Evolutionary conservation across 2,797 vertebrate genomes (phyloP).

Genomic region (Lepus oiostolus): DNA sequence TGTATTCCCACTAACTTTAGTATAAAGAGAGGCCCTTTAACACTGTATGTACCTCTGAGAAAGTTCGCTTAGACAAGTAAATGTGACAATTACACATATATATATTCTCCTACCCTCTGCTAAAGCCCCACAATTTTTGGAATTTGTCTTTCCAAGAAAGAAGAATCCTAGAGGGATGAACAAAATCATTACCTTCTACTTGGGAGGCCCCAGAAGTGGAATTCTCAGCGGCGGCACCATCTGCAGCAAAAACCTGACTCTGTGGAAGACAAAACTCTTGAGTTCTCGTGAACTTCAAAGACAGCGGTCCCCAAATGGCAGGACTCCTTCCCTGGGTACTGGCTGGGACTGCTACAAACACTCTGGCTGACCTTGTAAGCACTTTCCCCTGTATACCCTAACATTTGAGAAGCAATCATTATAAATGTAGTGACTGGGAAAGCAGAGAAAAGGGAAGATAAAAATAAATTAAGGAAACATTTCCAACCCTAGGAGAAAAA

Average conservation of each 20-base stretch:
- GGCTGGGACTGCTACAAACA: conserved; percentile 47
- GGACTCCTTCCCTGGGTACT: conserved; percentile 19
- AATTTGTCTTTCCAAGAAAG: conserved; percentile 36
- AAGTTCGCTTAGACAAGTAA: conserved; percentile 51
- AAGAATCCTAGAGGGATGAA: conserved; percentile 30
- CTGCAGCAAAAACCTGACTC: conserved; percentile 96
- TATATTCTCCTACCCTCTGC: neutral
- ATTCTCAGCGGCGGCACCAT: conserved; percentile 93
- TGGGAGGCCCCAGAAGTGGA: conserved; percentile 95
- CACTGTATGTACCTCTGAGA: neutral
- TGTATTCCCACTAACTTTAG: conserved; percentile 37
- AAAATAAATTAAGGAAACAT: conserved; percentile 37
- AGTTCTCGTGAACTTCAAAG: conserved; percentile 60
- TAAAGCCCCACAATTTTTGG: conserved; percentile 9
- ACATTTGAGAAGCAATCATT: conserved; percentile 31
- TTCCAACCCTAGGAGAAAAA: conserved; percentile 26
- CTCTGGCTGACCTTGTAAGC: conserved; percentile 4
- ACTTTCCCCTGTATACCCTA: neutral
- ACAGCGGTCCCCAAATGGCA: neutral
- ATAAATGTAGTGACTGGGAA: conserved; percentile 46
- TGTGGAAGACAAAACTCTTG: conserved; percentile 81
- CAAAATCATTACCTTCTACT: conserved; percentile 92
- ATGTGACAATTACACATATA: neutral
- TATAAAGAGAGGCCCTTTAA: neutral
- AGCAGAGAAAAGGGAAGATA: neutral